Evolutionary conservation across 2,888 invertebrate species (phyloP).

Genomic region (Tortricodes alternella): DNA sequence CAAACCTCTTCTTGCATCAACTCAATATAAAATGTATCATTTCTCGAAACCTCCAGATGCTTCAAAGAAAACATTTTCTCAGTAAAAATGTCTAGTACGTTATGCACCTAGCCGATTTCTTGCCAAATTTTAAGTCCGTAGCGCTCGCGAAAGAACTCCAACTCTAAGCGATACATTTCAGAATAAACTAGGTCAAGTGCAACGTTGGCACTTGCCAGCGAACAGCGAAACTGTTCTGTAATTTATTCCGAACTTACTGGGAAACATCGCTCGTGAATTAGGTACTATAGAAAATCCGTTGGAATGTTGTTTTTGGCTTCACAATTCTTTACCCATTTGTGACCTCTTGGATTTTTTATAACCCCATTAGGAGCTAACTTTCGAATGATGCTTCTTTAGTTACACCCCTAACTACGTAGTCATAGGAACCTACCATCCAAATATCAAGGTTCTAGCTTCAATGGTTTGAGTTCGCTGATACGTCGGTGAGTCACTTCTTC

Average conservation of each 20-base stretch:
- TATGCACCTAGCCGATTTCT: neutral
- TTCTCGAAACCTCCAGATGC: no score
- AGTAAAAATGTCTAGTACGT: neutral
- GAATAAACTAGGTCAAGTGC: slow-evolving; percentile 26
- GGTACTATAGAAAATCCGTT: neutral
- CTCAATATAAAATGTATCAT: no score
- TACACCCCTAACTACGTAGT: no score
- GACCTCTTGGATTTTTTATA: no score
- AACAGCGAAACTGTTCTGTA: slow-evolving; percentile 17
- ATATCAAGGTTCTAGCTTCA: no score
- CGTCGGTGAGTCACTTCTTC: no score
- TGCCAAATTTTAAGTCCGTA: slow-evolving; percentile 23
- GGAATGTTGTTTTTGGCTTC: neutral
- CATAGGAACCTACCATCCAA: no score
- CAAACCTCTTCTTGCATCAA: no score
- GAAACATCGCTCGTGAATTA: neutral
- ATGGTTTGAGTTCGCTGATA: no score
- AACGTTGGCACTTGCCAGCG: slow-evolving; percentile 4
- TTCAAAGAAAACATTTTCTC: neutral
- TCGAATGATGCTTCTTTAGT: no score
- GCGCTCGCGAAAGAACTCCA: slow-evolving; percentile 6
- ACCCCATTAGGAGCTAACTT: no score
- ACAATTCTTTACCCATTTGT: no score
- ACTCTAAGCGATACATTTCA: slow-evolving; percentile 25
- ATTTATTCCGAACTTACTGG: slow-evolving; percentile 12